A percentile compares a stretch with the other conserved stretches of the same genome.
Conservation (phyloP, 2,113 vertebrate genomes). For the Bos javanicus region DNA sequence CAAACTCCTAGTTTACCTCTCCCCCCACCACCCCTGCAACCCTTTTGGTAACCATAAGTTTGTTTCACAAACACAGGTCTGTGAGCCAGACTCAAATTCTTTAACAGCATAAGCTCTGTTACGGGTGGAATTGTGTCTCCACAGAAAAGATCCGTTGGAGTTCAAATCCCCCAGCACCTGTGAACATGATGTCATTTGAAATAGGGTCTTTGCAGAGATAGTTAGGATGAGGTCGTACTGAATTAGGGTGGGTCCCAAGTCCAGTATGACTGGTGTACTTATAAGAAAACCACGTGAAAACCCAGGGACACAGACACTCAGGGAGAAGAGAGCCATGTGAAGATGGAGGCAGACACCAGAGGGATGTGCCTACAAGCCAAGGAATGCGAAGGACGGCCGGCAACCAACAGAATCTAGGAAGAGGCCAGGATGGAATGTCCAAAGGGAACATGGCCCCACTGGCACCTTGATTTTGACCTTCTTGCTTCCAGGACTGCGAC, state of each 20-base stretch:
- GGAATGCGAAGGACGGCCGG: not conserved
- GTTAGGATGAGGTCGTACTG: not conserved
- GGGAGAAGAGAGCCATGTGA: not conserved
- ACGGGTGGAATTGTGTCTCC: not conserved
- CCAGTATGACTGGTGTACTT: not conserved
- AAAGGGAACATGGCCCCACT: not conserved
- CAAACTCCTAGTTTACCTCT: not conserved
- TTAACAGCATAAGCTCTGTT: not conserved
- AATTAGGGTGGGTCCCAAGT: not conserved
- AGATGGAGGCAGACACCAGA: not conserved
- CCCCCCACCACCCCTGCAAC: fast-evolving
- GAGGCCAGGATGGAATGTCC: not conserved
- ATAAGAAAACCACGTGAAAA: not conserved
- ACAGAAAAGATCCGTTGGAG: not conserved
- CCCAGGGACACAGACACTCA: not conserved
- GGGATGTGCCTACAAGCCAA: not conserved
- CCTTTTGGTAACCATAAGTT: not conserved
- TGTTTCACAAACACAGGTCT: not conserved
- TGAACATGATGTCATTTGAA: not conserved
- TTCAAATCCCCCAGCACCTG: not conserved
- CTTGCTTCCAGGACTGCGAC: not conserved
- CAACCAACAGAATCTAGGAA: not conserved
- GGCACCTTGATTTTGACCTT: not conserved
- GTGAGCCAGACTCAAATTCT: not conserved
- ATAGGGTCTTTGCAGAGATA: not conserved